Evolutionary conservation across 2,113 vertebrate genomes (phyloP).

Genomic region (Pseudopipra pipra): DNA sequence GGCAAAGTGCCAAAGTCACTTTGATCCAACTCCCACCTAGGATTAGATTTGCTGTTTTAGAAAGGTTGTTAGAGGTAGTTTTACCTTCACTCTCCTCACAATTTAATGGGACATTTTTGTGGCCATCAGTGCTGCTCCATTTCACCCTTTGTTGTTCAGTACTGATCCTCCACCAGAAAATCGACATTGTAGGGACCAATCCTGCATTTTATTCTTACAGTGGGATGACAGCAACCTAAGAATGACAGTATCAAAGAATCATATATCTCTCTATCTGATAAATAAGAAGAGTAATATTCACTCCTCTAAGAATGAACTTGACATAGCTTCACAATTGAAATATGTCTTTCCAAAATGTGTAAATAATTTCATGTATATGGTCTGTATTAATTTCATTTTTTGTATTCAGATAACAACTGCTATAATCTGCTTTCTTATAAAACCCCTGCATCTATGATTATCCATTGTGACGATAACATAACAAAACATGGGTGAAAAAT

Average conservation of each 20-base stretch:
- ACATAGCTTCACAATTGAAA: neutral
- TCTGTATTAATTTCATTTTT: neutral
- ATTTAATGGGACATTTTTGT: neutral
- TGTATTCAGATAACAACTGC: neutral
- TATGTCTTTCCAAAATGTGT: neutral
- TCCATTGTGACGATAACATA: neutral
- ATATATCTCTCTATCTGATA: neutral
- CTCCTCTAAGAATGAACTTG: neutral
- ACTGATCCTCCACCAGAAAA: neutral
- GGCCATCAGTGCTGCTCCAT: neutral
- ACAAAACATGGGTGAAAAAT: neutral
- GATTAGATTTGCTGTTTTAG: neutral
- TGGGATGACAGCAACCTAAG: neutral
- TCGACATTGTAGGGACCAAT: neutral
- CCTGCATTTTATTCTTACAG: neutral
- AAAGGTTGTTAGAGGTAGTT: neutral
- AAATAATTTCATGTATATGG: neutral
- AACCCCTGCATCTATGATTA: accelerated
- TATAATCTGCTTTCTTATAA: neutral
- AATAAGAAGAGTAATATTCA: neutral
- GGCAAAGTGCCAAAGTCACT: neutral
- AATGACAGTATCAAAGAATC: neutral
- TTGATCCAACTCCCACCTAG: neutral
- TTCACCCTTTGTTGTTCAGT: neutral
- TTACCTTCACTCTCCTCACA: neutral